A percentile compares a stretch with the other conserved stretches of the same genome.
Evolutionary conservation across 2,797 vertebrate species (phyloP).

Genomic region (Capromys pilorides): DNA sequence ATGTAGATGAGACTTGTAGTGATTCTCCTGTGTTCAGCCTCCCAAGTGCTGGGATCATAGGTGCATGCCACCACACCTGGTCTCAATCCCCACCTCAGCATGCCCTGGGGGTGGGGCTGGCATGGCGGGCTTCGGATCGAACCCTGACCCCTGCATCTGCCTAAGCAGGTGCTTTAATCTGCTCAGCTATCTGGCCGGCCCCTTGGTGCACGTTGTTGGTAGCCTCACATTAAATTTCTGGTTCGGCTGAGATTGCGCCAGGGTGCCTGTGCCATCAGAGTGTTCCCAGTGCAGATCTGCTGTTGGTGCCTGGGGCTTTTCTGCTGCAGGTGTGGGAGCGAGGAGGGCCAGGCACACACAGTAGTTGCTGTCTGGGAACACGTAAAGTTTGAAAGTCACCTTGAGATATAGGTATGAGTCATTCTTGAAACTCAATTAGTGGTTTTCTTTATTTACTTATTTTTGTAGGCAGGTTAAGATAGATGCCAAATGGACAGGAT

Average conservation of each 20-base stretch:
- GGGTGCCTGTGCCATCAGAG: neutral
- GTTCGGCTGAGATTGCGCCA: neutral
- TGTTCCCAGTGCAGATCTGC: neutral
- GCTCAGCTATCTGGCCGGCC: no score
- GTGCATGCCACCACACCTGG: no score
- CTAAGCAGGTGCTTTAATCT: no score
- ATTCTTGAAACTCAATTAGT: slow-evolving; percentile 71
- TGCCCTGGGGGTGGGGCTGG: no score
- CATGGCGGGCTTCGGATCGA: no score
- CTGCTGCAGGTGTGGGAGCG: neutral
- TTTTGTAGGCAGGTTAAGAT: slow-evolving; percentile 16
- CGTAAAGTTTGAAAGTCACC: slow-evolving; percentile 70
- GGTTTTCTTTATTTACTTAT: neutral
- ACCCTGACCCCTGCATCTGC: no score
- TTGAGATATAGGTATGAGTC: slow-evolving; percentile 64
- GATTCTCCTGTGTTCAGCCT: no score
- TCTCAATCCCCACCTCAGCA: no score
- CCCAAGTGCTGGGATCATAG: no score
- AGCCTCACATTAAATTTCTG: neutral
- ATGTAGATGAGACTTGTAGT: no score
- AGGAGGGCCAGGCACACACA: no score
- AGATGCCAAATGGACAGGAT: slow-evolving; percentile 74
- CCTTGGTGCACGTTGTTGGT: neutral
- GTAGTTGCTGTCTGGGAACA: neutral
- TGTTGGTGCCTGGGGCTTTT: neutral